A percentile compares a stretch with the other conserved stretches of the same genome.
These are phyloP conservation scores for Rafetus swinhoei DNA, from an alignment of 2,113 vertebrate species.

Conservation along the genomic window DNA sequence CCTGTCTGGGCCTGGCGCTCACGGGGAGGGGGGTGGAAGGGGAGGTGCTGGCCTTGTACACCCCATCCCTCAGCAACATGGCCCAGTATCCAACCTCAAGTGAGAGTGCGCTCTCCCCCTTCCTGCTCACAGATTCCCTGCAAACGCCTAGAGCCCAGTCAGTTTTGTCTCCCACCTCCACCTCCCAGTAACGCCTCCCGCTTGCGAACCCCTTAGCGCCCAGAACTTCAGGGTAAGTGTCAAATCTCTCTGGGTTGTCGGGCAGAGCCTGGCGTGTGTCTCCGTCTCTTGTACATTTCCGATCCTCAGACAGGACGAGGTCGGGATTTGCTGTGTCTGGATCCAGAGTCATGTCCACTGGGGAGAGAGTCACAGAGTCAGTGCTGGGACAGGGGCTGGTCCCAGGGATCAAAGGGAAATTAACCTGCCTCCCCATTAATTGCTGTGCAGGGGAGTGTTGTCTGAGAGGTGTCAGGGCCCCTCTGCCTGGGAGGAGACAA, in stretches of 20 bases:
- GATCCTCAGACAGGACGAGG: too few species aligned
- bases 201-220: slow-evolving; percentile 6
- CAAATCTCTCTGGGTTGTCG: background rate
- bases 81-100: slow-evolving; percentile 9
- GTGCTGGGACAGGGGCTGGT: background rate
- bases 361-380: background rate
- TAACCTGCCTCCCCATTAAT: too few species aligned
- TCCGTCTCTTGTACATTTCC: background rate
- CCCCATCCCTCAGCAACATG: too few species aligned
- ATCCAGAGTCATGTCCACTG: too few species aligned
- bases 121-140: slow-evolving; percentile 23
- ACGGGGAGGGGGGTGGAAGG: background rate
- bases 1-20: background rate
- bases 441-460: too few species aligned
- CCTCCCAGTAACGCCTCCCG: background rate
- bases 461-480: too few species aligned
- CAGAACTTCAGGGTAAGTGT: slow-evolving; percentile 2
- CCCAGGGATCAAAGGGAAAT: background rate
- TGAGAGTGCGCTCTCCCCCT: too few species aligned
- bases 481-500: too few species aligned
- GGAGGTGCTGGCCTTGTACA: too few species aligned
- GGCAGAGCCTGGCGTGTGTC: background rate
- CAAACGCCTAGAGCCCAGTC: slow-evolving; percentile 21
- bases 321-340: too few species aligned
- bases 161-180: slow-evolving; percentile 4